A percentile compares a stretch with the other conserved stretches of the same genome.
Conservation (phyloP, 2,888 invertebrate species). For the Calameuta filiformis region DNA sequence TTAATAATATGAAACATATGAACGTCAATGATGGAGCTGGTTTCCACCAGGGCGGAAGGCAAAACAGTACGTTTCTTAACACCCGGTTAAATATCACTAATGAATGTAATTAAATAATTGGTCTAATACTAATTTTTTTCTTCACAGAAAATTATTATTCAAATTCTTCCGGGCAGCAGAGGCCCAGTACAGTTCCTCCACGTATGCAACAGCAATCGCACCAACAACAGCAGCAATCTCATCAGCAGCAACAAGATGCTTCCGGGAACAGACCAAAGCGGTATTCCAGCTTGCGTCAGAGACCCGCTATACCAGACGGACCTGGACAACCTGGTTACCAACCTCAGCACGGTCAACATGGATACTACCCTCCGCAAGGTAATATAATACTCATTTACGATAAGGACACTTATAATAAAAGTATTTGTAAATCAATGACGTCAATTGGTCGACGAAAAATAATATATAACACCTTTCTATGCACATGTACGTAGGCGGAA, state of each 20-base stretch:
- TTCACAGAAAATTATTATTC: constrained; percentile 58
- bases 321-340: constrained; percentile 54
- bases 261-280: constrained; percentile 71
- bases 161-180: constrained; percentile 56
- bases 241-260: constrained; percentile 52
- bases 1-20: constrained; percentile 57
- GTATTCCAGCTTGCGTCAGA: constrained; percentile 76
- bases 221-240: constrained; percentile 62
- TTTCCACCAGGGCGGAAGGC: constrained; percentile 50
- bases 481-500: constrained; percentile 59
- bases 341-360: constrained; percentile 48
- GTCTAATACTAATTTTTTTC: background rate
- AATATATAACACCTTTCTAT: constrained; percentile 32
- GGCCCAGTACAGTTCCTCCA: constrained; percentile 54
- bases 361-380: constrained; percentile 63
- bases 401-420: background rate
- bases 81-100: background rate
- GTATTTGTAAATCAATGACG: background rate
- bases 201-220: constrained; percentile 62
- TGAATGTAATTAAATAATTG: background rate
- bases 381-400: constrained; percentile 15
- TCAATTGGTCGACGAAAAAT: background rate
- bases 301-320: constrained; percentile 63
- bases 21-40: constrained; percentile 48
- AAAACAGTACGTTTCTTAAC: constrained; percentile 49